A percentile compares a stretch with the other conserved stretches of the same genome.
phyloP scores from a whole-genome alignment of 1,140 invertebrate genomes.

The Drosophila bocqueti region DNA sequence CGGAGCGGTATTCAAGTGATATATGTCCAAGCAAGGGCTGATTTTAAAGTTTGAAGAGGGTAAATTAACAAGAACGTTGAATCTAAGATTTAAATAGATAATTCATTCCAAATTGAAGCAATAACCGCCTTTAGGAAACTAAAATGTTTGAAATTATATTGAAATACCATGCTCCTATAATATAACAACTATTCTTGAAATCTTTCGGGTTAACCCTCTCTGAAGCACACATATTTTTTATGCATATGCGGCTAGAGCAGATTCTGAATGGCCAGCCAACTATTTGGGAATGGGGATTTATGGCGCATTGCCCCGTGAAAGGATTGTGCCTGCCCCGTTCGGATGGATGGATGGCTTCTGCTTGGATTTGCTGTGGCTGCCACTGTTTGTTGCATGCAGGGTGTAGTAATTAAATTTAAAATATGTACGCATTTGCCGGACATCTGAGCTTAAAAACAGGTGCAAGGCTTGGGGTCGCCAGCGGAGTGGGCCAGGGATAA shows the following conservation, averaged over 20 bases:
- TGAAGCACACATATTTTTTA: constrained; percentile 33
- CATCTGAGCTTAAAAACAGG: constrained; percentile 71
- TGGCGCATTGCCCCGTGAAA: constrained; percentile 55
- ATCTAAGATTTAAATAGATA: too few species aligned
- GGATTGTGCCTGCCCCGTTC: constrained; percentile 43
- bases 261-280: constrained; percentile 69
- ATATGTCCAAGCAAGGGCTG: constrained; percentile 23
- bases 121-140: neutral
- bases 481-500: constrained; percentile 45
- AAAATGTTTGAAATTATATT: neutral
- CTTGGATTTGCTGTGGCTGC: constrained; percentile 64
- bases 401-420: constrained; percentile 82
- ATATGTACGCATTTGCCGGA: constrained; percentile 72
- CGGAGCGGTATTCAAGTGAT: constrained; percentile 17
- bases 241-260: constrained; percentile 47
- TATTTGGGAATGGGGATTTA: constrained; percentile 69
- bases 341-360: constrained; percentile 45
- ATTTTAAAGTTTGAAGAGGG: constrained; percentile 1
- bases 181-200: neutral
- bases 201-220: constrained; percentile 19
- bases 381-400: constrained; percentile 57
- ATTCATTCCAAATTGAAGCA: neutral
- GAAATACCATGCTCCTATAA: neutral
- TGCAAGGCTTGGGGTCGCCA: constrained; percentile 30
- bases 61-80: neutral